A percentile compares a stretch with the other conserved stretches of the same genome.
phyloP scores from a whole-genome alignment of 2,797 vertebrate genomes.

The Chloroceryle amazona region DNA sequence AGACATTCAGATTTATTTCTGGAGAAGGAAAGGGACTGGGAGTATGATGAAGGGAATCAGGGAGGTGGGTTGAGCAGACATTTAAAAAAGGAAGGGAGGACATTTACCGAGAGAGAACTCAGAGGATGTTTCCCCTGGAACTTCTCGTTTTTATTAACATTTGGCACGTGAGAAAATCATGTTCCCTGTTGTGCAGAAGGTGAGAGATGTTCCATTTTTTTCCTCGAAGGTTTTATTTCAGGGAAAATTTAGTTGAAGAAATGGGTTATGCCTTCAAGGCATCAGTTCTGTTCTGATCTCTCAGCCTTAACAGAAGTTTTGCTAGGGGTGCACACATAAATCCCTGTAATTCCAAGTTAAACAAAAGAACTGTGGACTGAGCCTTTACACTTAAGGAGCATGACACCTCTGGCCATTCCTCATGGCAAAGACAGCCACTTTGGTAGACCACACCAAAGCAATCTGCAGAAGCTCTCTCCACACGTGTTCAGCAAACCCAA shows the following conservation, averaged over 20 bases:
- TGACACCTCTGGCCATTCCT: not conserved
- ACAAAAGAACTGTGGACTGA: fast-evolving
- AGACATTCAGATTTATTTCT: slow-evolving; percentile 73
- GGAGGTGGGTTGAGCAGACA: slow-evolving; percentile 19
- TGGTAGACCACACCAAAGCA: not conserved
- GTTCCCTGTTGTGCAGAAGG: not conserved
- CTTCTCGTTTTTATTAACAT: not conserved
- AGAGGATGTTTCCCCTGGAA: not conserved
- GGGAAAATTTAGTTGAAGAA: not conserved
- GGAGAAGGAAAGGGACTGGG: slow-evolving; percentile 30
- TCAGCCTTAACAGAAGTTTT: not conserved
- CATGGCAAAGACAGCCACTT: not conserved
- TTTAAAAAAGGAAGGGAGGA: not conserved
- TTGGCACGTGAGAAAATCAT: not conserved
- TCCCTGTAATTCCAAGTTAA: not conserved
- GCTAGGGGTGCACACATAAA: fast-evolving
- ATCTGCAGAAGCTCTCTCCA: not conserved
- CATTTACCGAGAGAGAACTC: not conserved
- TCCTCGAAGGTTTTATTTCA: not conserved
- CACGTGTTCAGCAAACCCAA: not conserved
- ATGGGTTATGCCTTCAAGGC: fast-evolving
- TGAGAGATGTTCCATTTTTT: not conserved
- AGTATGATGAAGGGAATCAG: not conserved
- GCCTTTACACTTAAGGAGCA: fast-evolving
- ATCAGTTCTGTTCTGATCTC: not conserved